Evolutionary conservation across 2,113 vertebrate species (phyloP), one percentile per base, ranked within the genome.

Genomic region (Butorides virescens): DNA sequence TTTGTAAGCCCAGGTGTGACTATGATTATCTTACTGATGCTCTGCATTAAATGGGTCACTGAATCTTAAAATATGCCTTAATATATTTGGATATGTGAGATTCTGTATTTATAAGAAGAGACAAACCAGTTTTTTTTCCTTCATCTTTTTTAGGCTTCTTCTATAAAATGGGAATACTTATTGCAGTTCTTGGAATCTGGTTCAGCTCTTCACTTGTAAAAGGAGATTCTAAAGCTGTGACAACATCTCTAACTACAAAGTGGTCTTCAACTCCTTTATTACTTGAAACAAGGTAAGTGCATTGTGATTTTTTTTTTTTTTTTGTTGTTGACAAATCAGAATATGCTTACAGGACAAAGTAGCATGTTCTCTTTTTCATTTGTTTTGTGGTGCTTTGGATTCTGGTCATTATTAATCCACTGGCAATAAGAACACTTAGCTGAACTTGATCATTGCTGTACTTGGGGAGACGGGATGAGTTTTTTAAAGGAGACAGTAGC

Each of bases 161-260:
- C 62, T 92, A 11, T 90, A 99, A 97, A 95, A 99, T 99, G 99
- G 98, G 97, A 97, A 92, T 98, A 93, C 71, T 98, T 94, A 95
- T 92, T 89, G 63, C 94, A 53, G 47, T 98, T 71, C 94, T 98
- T 96, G 97, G 98, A 78, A 94, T 98, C 30, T 98, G 98, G 96
- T 93, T 98, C 84, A 98, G 98, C 70, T 95, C 84, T 32, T 98
- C 97, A 15, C 96, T 97, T 86, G 98, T 93, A 36, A 97, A 93
- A 78, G 98, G 98, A 25, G 99, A 99, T 97, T 99, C 99, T 44
- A 99, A 99, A 97, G 99, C 99, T 29, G 98, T 99, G 80, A 99
- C 99, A 78, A 99, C 99, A 46, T 99, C 99, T 52, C 98, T 99
- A 16, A 99, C 98, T 22, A 98, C 99, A 27, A 99, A 99, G 97